Percentiles rank a stretch among this genome's conserved stretches.
These are phyloP conservation scores for Pagetopsis macropterus DNA, from an alignment of 2,797 vertebrate genomes.

Conservation along the genomic window DNA sequence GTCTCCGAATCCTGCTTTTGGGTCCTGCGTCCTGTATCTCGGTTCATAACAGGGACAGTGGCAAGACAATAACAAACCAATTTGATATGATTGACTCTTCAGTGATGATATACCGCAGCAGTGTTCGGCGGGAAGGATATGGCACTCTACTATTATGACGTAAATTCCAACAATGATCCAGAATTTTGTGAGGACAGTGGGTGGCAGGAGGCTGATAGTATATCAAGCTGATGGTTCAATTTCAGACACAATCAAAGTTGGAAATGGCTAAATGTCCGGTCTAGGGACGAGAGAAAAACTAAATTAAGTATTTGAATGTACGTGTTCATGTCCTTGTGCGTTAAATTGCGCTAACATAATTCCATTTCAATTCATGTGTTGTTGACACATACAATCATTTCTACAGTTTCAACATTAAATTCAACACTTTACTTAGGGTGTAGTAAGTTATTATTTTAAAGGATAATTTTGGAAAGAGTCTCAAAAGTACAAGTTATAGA, in stretches of 20 bases:
- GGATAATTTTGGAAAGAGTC: too few relatives aligned
- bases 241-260: conserved; percentile 22
- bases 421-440: too few relatives aligned
- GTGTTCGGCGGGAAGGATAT: background rate
- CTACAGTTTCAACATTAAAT: too few relatives aligned
- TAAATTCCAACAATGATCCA: conserved; percentile 10
- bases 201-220: conserved; percentile 17
- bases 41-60: background rate
- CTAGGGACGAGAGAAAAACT: conserved; percentile 2
- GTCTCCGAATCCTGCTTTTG: too few relatives aligned
- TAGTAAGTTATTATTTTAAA: too few relatives aligned
- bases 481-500: too few relatives aligned
- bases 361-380: background rate
- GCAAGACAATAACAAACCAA: conserved; percentile 30
- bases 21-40: too few relatives aligned
- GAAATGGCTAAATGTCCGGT: conserved; percentile 5
- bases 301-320: conserved; percentile 14
- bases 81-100: conserved; percentile 35
- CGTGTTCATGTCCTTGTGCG: background rate
- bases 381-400: background rate
- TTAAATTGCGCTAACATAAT: background rate
- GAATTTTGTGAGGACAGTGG: conserved; percentile 13
- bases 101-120: conserved; percentile 17
- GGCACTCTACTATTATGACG: conserved; percentile 13
- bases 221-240: conserved; percentile 13